Percentiles rank a stretch among this genome's conserved stretches.
Conservation (phyloP, 1,140 invertebrate species). For the Brachionus rotundiformis region DNA sequence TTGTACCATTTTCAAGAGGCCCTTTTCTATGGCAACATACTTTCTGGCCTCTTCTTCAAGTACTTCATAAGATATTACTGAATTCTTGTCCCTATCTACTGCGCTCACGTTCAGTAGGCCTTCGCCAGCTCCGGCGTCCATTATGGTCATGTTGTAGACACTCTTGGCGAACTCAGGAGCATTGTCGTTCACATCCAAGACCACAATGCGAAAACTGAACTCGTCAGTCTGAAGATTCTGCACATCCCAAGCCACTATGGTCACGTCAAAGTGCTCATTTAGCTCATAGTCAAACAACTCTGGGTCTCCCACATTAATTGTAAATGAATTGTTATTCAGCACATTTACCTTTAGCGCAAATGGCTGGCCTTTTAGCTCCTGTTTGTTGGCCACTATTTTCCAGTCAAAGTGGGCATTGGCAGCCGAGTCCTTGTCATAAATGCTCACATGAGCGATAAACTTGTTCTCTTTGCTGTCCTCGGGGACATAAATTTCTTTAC, state of each 20-base stretch:
- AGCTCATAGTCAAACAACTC: constrained; percentile 26
- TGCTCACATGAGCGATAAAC: constrained; percentile 50
- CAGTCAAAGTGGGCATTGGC: constrained; percentile 16
- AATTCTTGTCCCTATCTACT: not conserved
- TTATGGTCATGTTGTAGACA: not conserved
- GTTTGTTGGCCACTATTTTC: constrained; percentile 2
- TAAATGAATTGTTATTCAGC: constrained; percentile 37
- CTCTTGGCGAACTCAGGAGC: not conserved
- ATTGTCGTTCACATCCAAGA: constrained; percentile 13
- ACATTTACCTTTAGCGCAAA: not conserved
- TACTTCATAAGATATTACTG: not conserved
- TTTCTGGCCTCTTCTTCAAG: not conserved
- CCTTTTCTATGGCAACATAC: not conserved
- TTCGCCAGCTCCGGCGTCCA: not conserved
- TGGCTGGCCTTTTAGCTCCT: not conserved
- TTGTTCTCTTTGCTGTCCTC: constrained; percentile 23
- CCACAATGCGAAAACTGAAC: not conserved
- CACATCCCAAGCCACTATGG: constrained; percentile 24
- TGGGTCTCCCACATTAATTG: not conserved
- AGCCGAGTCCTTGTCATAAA: constrained; percentile 17
- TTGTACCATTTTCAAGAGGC: not conserved
- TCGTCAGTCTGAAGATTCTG: not conserved
- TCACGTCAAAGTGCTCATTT: constrained; percentile 33
- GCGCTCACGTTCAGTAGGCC: not conserved
- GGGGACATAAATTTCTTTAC: not conserved